Percentiles rank a stretch among this genome's conserved stretches.
These are phyloP conservation scores for Thecocarcelia acutangulata DNA, from an alignment of 2,888 invertebrate genomes.

Conservation along the genomic window DNA sequence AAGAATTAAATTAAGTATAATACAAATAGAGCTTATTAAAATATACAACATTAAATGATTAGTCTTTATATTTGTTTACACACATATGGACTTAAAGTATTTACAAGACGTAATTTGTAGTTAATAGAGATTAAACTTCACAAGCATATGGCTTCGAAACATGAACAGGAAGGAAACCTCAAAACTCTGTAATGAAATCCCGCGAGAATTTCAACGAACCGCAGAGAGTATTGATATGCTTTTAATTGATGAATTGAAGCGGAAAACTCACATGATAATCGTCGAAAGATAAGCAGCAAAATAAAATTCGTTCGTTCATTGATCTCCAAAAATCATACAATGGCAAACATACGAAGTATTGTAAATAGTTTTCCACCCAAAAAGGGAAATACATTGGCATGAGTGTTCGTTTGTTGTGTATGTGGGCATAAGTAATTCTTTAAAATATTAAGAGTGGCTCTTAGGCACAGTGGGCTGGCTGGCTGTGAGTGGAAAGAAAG, in stretches of 20 bases:
- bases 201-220: slow-evolving; percentile 58
- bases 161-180: slow-evolving; percentile 53
- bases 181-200: slow-evolving; percentile 62
- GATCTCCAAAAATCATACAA: slow-evolving; percentile 44
- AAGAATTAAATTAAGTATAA: slow-evolving; percentile 21
- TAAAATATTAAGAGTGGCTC: slow-evolving; percentile 10
- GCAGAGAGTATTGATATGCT: slow-evolving; percentile 45
- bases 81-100: slow-evolving; percentile 16
- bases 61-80: not conserved
- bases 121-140: slow-evolving; percentile 62
- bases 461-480: slow-evolving; percentile 12
- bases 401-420: slow-evolving; percentile 16
- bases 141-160: slow-evolving; percentile 55
- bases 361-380: slow-evolving; percentile 41
- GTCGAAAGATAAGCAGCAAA: slow-evolving; percentile 60
- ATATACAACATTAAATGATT: slow-evolving; percentile 8
- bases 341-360: slow-evolving; percentile 7
- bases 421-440: no score
- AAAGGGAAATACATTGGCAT: not conserved
- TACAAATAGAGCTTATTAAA: slow-evolving; percentile 35
- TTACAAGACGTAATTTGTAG: slow-evolving; percentile 44
- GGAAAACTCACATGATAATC: slow-evolving; percentile 67
- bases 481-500: no score
- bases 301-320: slow-evolving; percentile 61
- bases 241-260: slow-evolving; percentile 51